Conservation (phyloP, 2,797 vertebrate species). For the Enoplosus armatus region DNA sequence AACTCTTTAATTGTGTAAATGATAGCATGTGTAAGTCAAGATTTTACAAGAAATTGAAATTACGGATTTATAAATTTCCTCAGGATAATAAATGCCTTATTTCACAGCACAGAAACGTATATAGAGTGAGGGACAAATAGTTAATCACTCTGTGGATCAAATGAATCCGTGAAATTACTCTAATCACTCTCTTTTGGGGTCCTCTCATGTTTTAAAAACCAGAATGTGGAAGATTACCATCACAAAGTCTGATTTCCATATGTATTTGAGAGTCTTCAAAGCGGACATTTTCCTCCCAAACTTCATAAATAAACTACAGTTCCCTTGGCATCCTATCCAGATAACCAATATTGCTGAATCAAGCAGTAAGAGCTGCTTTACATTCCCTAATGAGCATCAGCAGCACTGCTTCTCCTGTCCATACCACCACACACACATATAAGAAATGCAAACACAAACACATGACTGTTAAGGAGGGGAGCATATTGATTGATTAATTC, state of each 20-base stretch:
- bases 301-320: conserved; percentile 37
- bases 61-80: not conserved
- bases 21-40: not conserved
- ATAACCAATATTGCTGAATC: conserved; percentile 65
- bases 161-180: not conserved
- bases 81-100: not conserved
- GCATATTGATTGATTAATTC: conserved; percentile 64
- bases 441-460: conserved; percentile 54
- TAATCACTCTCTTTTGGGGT: not conserved
- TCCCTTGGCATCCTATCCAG: conserved; percentile 29
- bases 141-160: not conserved
- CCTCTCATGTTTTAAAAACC: not conserved
- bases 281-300: conserved; percentile 11
- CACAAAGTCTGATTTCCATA: not conserved
- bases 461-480: conserved; percentile 51
- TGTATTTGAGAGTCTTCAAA: conserved; percentile 24
- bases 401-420: conserved; percentile 11
- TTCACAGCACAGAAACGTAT: not conserved
- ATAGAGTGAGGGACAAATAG: not conserved
- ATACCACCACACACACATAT: conserved; percentile 35
- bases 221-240: not conserved
- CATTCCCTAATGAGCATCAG: conserved; percentile 67
- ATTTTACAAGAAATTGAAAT: not conserved
- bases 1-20: not conserved
- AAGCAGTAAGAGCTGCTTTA: conserved; percentile 55